Evolutionary conservation across 2,113 vertebrate species (phyloP).

Genomic region (Solenodon paradoxus): DNA sequence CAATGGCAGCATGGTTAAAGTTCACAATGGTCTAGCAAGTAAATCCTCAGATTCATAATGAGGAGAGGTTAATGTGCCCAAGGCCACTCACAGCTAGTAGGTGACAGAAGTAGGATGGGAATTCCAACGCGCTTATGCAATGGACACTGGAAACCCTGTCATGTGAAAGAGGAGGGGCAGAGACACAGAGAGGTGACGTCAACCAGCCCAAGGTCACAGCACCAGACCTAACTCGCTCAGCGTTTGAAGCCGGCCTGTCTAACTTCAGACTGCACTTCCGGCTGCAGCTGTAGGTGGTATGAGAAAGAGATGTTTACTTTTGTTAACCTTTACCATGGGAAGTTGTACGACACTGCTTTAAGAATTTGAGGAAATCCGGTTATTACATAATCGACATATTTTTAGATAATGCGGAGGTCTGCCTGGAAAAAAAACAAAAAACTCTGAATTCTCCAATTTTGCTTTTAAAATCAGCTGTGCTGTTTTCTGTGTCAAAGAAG

Average conservation of each 20-base stretch:
- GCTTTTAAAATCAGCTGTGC: neutral
- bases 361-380: neutral
- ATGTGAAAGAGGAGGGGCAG: neutral
- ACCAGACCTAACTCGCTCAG: neutral
- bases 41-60: neutral
- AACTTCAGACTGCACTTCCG: neutral
- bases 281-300: fast-evolving
- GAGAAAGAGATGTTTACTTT: too few species aligned
- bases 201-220: neutral
- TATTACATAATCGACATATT: neutral
- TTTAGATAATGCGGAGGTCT: neutral
- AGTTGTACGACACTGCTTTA: neutral
- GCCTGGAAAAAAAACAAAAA: neutral
- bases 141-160: fast-evolving
- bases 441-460: neutral
- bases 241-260: neutral
- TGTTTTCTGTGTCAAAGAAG: neutral
- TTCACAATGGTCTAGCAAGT: neutral
- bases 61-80: neutral
- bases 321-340: neutral
- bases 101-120: neutral
- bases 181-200: neutral
- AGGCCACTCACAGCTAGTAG: neutral
- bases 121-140: too few species aligned
- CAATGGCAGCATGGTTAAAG: neutral